A percentile compares a stretch with the other conserved stretches of the same genome.
Evolutionary conservation across 2,113 vertebrate genomes (phyloP).

Genomic region (Pygoscelis adeliae): DNA sequence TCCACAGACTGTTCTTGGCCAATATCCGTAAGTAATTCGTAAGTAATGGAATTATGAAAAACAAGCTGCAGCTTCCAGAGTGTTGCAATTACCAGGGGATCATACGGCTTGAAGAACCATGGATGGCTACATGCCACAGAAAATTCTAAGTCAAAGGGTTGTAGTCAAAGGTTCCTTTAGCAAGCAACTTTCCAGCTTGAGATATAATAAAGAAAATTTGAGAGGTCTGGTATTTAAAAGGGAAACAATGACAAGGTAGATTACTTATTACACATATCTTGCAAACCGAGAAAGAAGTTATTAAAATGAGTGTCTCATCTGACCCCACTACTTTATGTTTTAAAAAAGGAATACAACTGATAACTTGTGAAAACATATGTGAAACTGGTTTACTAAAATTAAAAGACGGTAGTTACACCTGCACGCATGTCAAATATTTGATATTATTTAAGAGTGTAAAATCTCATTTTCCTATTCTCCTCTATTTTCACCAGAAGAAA

Average conservation of each 20-base stretch:
- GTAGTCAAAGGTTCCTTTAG: constrained; percentile 6
- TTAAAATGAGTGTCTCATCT: neutral
- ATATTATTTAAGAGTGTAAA: neutral
- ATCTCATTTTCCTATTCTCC: neutral
- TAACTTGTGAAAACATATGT: neutral
- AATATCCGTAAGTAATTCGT: neutral
- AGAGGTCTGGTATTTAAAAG: neutral
- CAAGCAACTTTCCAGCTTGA: neutral
- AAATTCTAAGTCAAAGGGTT: constrained; percentile 21
- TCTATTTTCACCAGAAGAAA: neutral
- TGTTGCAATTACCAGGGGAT: constrained; percentile 32
- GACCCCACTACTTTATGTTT: neutral
- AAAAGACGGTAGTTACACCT: neutral
- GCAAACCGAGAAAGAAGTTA: neutral
- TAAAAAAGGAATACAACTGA: neutral
- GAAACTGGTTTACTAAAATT: neutral
- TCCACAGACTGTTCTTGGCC: neutral
- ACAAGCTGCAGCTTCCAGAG: neutral
- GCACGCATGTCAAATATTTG: neutral
- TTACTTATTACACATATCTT: neutral
- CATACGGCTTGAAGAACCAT: neutral
- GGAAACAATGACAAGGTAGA: neutral
- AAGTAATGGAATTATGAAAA: constrained; percentile 6
- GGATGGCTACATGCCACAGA: neutral
- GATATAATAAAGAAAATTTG: neutral